Evolutionary conservation across 2,888 invertebrate species (phyloP), one percentile per base, ranked within the genome.

Genomic region (Parochlus steinenii): DNA sequence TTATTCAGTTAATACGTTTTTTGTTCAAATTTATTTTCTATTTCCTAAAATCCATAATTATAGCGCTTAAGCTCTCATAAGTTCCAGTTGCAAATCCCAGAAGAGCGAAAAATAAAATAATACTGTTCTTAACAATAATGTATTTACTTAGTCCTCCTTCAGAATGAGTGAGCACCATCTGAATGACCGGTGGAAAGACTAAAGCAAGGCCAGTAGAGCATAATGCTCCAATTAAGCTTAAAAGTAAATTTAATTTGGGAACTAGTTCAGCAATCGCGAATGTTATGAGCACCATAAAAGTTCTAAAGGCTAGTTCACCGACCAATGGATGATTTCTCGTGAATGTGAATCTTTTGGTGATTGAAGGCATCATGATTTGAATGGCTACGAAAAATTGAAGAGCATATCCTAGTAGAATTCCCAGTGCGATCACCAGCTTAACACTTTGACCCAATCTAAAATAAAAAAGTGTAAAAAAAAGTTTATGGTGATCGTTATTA

Each of bases 381-480:
- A 92, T 69, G 1, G 95, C 89, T 26, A 97, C 92, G 58, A 92
- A 95, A 54, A 97, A 82, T 62, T 95, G 95, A 12, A 97, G 67
- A 1, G 90, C 81, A 58, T 92, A 97, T 0, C 89, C 80, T 42
- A 93, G 67, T 44, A 92, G 66, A 40, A 97, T 83, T 8, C 86
- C 86, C 27, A 81, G 44, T 0, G 83, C 79, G 48, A 93, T 87
- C 48, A 85, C 68, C 11, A 77, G 52, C 51, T 83, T 79, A 15
- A 90, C 86, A 37, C 70, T 65, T 56, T 81, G 75, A 30, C 83
- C 82, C 40, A 87, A 58, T 43, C 86, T 87, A 59, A 14, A 62
- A n/a, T 58, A 39, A 34, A n/a, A n/a, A n/a, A n/a, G n/a, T n/a
- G n/a, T n/a, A n/a, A n/a, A n/a, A 59, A n/a, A n/a, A n/a, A 33